These are phyloP conservation scores for Adelphocoris suturalis DNA, from an alignment of 2,888 invertebrate genomes.

Conservation along the genomic window DNA sequence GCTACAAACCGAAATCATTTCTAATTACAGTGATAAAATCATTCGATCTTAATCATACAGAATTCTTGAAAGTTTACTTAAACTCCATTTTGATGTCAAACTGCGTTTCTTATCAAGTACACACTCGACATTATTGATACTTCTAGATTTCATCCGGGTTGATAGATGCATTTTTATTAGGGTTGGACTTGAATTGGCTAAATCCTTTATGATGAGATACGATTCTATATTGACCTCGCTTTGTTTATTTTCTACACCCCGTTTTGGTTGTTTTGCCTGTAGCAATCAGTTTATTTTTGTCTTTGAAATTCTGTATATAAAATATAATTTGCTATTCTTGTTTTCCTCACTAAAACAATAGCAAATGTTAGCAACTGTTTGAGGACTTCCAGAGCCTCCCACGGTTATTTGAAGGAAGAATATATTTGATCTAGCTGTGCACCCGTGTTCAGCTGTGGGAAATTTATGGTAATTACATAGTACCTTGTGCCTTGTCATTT, in stretches of 20 bases:
- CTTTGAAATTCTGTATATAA: too few species aligned
- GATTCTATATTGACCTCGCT: neutral
- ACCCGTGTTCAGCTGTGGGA: too few species aligned
- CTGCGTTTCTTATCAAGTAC: neutral
- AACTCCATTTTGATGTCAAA: too few species aligned
- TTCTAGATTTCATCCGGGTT: neutral
- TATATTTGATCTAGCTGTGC: too few species aligned
- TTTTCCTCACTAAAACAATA: too few species aligned
- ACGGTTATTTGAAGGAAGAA: too few species aligned
- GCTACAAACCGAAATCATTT: neutral
- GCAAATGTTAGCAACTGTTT: too few species aligned
- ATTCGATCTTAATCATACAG: neutral
- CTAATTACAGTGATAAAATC: neutral
- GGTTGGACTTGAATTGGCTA: neutral
- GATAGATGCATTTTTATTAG: neutral
- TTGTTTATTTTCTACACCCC: slow-evolving; percentile 19
- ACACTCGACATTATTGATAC: neutral
- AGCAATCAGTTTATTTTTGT: neutral
- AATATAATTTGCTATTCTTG: too few species aligned
- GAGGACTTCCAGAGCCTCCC: too few species aligned
- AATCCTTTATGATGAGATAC: neutral
- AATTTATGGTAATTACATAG: too few species aligned
- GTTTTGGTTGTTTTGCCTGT: neutral
- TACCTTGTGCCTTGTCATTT: too few species aligned
- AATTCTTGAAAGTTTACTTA: neutral